Percentiles rank a stretch among this genome's conserved stretches.
Evolutionary conservation across 2,113 vertebrate species (phyloP).

Genomic region (Plectropomus leopardus): DNA sequence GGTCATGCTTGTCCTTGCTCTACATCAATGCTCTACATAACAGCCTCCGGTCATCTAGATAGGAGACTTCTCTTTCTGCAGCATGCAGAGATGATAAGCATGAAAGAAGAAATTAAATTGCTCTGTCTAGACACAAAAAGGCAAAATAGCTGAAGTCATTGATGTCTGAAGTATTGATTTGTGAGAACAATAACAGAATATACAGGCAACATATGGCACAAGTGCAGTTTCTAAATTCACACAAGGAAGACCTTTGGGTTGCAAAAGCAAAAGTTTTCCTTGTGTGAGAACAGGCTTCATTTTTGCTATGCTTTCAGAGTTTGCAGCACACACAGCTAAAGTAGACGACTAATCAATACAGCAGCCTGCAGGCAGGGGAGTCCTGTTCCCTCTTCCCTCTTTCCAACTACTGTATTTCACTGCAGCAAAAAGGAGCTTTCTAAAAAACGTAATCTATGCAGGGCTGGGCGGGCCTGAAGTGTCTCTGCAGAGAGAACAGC

Average conservation of each 20-base stretch:
- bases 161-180: not conserved
- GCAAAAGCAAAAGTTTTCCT: constrained; percentile 33
- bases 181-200: not conserved
- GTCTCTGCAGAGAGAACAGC: constrained; percentile 5
- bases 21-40: constrained; percentile 17
- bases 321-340: constrained; percentile 77
- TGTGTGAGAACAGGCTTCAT: constrained; percentile 8
- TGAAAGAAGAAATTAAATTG: constrained; percentile 20
- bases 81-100: constrained; percentile 22
- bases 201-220: not conserved
- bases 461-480: constrained; percentile 11
- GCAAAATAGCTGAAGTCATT: not conserved
- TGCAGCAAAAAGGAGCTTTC: constrained; percentile 77
- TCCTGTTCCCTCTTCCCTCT: constrained; percentile 59
- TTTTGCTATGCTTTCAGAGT: constrained; percentile 61
- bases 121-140: constrained; percentile 34
- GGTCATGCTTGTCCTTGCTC: constrained; percentile 4
- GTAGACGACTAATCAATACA: constrained; percentile 79
- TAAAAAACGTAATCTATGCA: constrained; percentile 46
- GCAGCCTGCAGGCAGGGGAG: constrained; percentile 64
- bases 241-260: not conserved
- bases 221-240: not conserved
- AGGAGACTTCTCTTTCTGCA: constrained; percentile 5
- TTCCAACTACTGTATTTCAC: constrained; percentile 66
- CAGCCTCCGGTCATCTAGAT: constrained; percentile 49